Evolutionary conservation across 2,888 invertebrate species (phyloP), one percentile per base, ranked within the genome.

Genomic region (Coenonympha arcania): DNA sequence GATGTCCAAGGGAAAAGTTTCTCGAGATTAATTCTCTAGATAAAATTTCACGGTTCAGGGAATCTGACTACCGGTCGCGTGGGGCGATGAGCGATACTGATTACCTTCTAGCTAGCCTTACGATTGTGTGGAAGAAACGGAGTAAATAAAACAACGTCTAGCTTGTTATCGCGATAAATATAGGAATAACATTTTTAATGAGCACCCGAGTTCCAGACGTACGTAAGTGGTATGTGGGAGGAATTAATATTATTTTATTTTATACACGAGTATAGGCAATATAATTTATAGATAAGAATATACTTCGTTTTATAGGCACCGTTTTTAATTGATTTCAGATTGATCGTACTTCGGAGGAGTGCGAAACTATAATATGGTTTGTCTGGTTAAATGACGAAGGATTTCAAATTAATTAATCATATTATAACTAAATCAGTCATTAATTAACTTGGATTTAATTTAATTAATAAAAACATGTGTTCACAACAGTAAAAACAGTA

Each of bases 31-130:
- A 85, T 85, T 83, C 82, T 79, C 79, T 82, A 84, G 86, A 86
- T 85, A 86, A 85, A 83, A 85, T 86, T 86, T 85, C 83, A 85
- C 84, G 83, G 84, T 82, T 85, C 80, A 78, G 82, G 83, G 81
- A 83, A 85, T 84, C 81, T 81, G 79, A 82, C 82, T 83, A 86
- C 84, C 83, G 82, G 83, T 81, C 79, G 80, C 83, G 80, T 83
- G 76, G 83, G 81, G 82, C 84, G 84, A 84, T 84, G 80, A 84
- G 77, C 83, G 84, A 72, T 79, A 79, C 85, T 84, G 86, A 85
- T 84, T 84, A 78, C 77, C 71, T 76, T 69, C 74, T 71, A 73
- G 72, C 62, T 47, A 59, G 71, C 61, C 67, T 68, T 73, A 60
- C 44, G 56, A 73, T 62, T 52, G 33, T 57, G 59, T 58, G 63